phyloP scores from a whole-genome alignment of 2,888 invertebrate genomes.

The Pelosia muscerda region DNA sequence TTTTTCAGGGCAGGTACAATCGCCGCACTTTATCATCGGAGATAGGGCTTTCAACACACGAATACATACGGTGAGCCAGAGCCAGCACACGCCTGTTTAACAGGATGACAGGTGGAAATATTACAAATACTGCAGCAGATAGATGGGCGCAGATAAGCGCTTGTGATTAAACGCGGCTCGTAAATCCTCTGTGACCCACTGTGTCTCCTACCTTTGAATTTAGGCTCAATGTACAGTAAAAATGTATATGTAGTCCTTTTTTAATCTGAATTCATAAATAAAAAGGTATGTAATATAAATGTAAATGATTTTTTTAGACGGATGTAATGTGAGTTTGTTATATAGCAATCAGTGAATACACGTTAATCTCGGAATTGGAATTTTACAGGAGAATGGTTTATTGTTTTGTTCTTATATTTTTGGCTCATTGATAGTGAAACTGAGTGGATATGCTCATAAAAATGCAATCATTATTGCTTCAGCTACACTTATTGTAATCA shows the following conservation, averaged over 20 bases:
- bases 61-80: constrained; percentile 14
- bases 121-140: constrained; percentile 58
- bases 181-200: constrained; percentile 47
- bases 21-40: constrained; percentile 56
- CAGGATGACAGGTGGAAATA: constrained; percentile 59
- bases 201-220: neutral
- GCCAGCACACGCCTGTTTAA: constrained; percentile 45
- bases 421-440: too few relatives aligned
- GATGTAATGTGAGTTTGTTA: neutral
- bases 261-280: neutral
- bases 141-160: constrained; percentile 53
- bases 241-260: neutral
- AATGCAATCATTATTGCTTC: too few relatives aligned
- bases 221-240: neutral
- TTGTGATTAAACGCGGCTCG: constrained; percentile 58
- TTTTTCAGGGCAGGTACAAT: constrained; percentile 54
- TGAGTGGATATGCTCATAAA: too few relatives aligned
- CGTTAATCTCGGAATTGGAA: too few relatives aligned
- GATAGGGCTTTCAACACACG: constrained; percentile 58
- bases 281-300: neutral
- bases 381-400: too few relatives aligned
- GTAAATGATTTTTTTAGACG: neutral
- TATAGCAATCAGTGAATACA: too few relatives aligned
- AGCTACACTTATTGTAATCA: too few relatives aligned
- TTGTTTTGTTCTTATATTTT: too few relatives aligned